Evolutionary conservation across 1,140 invertebrate species (phyloP).

Genomic region (Drosophila nasuta): DNA sequence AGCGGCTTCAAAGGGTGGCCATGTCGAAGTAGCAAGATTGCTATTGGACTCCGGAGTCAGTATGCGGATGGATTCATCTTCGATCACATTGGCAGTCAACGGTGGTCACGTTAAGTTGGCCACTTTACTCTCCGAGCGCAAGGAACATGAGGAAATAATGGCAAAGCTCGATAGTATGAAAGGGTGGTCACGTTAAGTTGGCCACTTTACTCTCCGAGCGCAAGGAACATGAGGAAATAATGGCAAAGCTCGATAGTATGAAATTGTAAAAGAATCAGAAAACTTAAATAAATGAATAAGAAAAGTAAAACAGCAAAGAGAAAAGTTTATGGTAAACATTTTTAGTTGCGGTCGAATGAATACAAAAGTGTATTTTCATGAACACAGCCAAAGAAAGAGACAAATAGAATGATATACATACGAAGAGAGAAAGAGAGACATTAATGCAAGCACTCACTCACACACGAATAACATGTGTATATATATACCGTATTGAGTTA

Average conservation of each 20-base stretch:
- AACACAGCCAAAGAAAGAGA: conserved; percentile 41
- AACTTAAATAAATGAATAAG: conserved; percentile 68
- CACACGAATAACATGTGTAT: conserved; percentile 7
- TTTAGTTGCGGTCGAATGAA: conserved; percentile 81
- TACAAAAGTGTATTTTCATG: conserved; percentile 78
- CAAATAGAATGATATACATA: neutral
- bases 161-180: conserved; percentile 89
- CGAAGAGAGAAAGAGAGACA: too few species aligned
- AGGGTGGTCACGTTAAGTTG: conserved; percentile 98
- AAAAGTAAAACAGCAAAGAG: conserved; percentile 39
- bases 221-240: conserved; percentile 99
- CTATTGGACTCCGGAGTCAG: conserved; percentile 98
- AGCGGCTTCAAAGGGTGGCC: conserved; percentile 99
- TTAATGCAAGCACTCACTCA: conserved; percentile 15
- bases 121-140: conserved; percentile 97
- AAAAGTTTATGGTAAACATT: conserved; percentile 78
- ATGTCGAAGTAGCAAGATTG: conserved; percentile 97
- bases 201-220: conserved; percentile 97
- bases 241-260: conserved; percentile 89
- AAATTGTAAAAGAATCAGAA: conserved; percentile 30
- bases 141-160: conserved; percentile 99
- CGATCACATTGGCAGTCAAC: conserved; percentile 98
- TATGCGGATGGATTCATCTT: conserved; percentile 99
- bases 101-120: conserved; percentile 99
- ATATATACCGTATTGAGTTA: conserved; percentile 18